Conservation (phyloP, 1,140 invertebrate species). For the Himalopsyche phryganea region DNA sequence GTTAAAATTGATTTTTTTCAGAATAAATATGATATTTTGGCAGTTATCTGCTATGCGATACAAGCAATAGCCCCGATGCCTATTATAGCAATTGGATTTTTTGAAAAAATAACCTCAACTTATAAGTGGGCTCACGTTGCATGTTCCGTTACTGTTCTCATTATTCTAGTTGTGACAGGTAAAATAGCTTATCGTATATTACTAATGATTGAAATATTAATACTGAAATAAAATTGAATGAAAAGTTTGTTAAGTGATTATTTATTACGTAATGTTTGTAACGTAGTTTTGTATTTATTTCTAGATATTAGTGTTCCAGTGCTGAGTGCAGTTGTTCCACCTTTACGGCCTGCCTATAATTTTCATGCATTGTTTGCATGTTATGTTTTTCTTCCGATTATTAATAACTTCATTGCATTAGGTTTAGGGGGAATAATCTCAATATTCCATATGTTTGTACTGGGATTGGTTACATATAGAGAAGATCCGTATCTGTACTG, state of each 20-base stretch:
- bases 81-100: conserved; percentile 52
- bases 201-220: no score
- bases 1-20: no score
- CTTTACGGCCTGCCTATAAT: conserved; percentile 62
- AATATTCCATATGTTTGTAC: conserved; percentile 59
- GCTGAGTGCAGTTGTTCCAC: conserved; percentile 40
- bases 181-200: no score
- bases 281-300: conserved; percentile 33
- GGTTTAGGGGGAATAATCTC: conserved; percentile 63
- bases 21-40: conserved; percentile 40
- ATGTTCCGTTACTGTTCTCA: conserved; percentile 49
- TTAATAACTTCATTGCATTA: conserved; percentile 63
- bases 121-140: conserved; percentile 49
- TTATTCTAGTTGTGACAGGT: conserved; percentile 42
- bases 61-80: conserved; percentile 48
- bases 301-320: conserved; percentile 56
- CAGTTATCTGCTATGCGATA: conserved; percentile 45
- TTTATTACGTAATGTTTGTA: no score
- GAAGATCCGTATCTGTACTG: conserved; percentile 36
- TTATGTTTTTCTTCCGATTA: conserved; percentile 75
- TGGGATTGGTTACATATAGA: conserved; percentile 63
- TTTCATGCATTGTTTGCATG: conserved; percentile 69
- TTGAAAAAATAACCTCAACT: conserved; percentile 47
- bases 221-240: no score
- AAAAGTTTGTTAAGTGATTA: no score